Evolutionary conservation across 2,797 vertebrate species (phyloP).

Genomic region (Nannoperca australis): DNA sequence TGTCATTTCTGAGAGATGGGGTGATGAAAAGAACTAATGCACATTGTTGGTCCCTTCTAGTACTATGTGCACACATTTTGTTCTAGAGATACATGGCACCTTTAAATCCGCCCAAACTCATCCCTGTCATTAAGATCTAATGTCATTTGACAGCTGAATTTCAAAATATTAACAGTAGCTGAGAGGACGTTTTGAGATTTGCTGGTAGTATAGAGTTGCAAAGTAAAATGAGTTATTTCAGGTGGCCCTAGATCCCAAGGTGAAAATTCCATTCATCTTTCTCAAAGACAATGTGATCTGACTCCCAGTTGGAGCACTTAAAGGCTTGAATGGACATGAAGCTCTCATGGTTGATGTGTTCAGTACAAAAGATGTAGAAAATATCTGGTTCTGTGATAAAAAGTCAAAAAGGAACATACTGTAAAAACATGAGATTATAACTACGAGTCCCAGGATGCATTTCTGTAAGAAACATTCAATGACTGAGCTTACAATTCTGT

Average conservation of each 20-base stretch:
- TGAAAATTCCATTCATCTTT: too few species aligned
- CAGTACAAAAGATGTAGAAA: background rate
- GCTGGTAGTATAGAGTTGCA: background rate
- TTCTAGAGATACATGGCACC: too few species aligned
- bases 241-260: too few species aligned
- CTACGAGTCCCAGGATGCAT: background rate
- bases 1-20: background rate
- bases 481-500: background rate
- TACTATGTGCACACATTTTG: background rate
- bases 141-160: background rate
- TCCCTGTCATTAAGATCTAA: too few species aligned
- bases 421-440: too few species aligned
- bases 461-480: background rate
- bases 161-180: background rate
- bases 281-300: background rate
- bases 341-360: background rate
- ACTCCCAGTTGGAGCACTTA: background rate
- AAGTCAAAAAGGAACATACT: too few species aligned
- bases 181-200: background rate
- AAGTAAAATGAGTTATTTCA: background rate
- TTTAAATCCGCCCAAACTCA: too few species aligned
- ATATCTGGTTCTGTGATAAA: too few species aligned
- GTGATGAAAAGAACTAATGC: background rate
- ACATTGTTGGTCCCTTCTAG: background rate
- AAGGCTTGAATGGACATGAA: background rate